Conservation (phyloP, 2,797 vertebrate genomes). For the Lemur catta region DNA sequence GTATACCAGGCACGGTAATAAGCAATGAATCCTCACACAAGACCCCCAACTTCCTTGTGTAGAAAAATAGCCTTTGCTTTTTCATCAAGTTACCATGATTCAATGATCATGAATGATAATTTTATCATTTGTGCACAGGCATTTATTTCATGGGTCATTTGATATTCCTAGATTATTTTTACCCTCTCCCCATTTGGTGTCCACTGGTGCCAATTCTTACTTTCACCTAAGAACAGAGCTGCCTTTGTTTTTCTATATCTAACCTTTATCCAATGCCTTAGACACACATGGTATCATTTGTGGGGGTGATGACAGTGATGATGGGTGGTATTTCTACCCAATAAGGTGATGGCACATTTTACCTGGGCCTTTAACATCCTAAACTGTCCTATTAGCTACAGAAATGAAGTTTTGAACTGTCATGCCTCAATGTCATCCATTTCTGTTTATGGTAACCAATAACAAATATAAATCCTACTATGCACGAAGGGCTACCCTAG, state of each 20-base stretch:
- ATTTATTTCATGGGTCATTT: neutral
- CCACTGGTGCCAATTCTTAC: neutral
- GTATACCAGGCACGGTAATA: neutral
- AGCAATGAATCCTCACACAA: neutral
- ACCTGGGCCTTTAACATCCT: neutral
- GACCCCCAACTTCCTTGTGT: neutral
- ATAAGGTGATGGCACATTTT: neutral
- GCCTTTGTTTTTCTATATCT: neutral
- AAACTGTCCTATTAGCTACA: neutral
- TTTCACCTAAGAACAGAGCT: neutral
- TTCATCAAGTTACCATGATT: neutral
- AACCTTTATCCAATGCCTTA: neutral
- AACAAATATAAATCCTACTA: neutral
- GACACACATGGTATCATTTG: neutral
- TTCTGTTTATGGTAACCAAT: neutral
- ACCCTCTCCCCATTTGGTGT: neutral
- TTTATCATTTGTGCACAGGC: neutral
- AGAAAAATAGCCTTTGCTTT: neutral
- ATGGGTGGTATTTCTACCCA: neutral
- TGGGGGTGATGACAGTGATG: neutral
- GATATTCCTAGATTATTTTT: neutral
- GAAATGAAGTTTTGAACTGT: neutral
- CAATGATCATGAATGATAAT: neutral
- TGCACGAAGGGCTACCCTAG: neutral
- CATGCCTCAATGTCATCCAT: neutral